Evolutionary conservation across 1,140 invertebrate species (phyloP), one percentile per base, ranked within the genome.

Genomic region (Lordiphosa collinella): DNA sequence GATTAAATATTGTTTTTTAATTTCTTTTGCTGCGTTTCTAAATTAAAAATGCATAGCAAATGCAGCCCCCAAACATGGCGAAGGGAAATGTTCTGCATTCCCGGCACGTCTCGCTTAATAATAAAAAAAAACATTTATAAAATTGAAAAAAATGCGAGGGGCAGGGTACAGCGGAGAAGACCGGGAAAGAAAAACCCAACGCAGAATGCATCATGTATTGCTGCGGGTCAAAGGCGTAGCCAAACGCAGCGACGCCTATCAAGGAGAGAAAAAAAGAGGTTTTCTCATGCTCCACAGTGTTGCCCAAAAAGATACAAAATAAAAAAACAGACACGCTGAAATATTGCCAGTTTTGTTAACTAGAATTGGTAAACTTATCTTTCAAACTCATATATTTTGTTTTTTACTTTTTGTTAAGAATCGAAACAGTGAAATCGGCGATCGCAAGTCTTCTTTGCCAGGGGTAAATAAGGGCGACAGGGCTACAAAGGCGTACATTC

Each of bases 1-100:
- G 78, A 82, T 82, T 82, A 82, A 82, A 82, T 82, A 82, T 82
- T 82, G 71, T 67, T 82, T 80, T 84, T 84, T 82, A 76, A 84
- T 84, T 82, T 76, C 78, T 55, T 64, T 63, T 49, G 59, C 65
- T 50, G 47, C 48, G 51, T 49, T 56, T 38, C 29, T 34, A 63
- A 74, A 80, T 80, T 70, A 70, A 66, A 66, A 70, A 70, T 70
- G 73, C 57, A 82, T 61, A 71, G 54, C 53, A 68, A 76, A 82
- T 82, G 78, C 76, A 29, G 25, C 3, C 3, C 22, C 22, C 22
- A 25, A 7, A 7, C 22, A 67, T 14, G 31, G 52, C 7, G 38
- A 29, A 46, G 62, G 46, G 62, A 63, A 18, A 11, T 34, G 18
- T 14, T 14, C 11, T 25, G 25, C 25, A 22, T 14, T 34, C 13